phyloP scores from a whole-genome alignment of 2,113 vertebrate genomes.

The Corydoras maculifer region DNA sequence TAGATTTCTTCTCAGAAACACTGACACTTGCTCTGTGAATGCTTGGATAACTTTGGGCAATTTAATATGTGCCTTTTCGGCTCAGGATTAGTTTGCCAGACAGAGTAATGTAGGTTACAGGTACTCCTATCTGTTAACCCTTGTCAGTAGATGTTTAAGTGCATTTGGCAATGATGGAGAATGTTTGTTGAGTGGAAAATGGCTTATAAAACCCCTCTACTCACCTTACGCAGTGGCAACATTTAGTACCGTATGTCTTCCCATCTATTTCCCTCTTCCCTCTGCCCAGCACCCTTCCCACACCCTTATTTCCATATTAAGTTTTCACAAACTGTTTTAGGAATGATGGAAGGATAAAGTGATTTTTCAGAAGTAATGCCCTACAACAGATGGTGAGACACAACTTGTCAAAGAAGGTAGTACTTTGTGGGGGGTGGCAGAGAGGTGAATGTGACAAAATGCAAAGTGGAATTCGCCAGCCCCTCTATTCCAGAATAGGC shows the following conservation, averaged over 20 bases:
- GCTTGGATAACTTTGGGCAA: slow-evolving; percentile 40
- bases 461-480: slow-evolving; percentile 71
- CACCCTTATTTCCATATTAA: slow-evolving; percentile 53
- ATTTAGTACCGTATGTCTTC: slow-evolving; percentile 57
- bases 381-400: slow-evolving; percentile 71
- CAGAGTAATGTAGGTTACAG: slow-evolving; percentile 46
- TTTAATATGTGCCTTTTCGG: slow-evolving; percentile 35
- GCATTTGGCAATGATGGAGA: slow-evolving; percentile 34
- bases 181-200: slow-evolving; percentile 69
- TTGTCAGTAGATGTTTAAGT: slow-evolving; percentile 27
- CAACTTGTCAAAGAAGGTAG: slow-evolving; percentile 42
- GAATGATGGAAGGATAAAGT: slow-evolving; percentile 57
- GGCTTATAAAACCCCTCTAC: slow-evolving; percentile 61
- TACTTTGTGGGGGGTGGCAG: background rate
- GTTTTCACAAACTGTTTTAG: slow-evolving; percentile 58
- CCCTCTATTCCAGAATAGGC: slow-evolving; percentile 72
- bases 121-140: slow-evolving; percentile 46
- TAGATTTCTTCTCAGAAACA: slow-evolving; percentile 46
- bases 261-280: slow-evolving; percentile 8
- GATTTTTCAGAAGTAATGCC: slow-evolving; percentile 70
- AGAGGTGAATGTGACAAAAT: slow-evolving; percentile 77
- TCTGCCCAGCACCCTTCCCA: slow-evolving; percentile 23
- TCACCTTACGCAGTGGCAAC: slow-evolving; percentile 71
- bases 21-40: slow-evolving; percentile 39
- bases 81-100: slow-evolving; percentile 48